Base-by-base conservation (phyloP, 1,140 invertebrate species). In the Tetramorium alpestre region DNA sequence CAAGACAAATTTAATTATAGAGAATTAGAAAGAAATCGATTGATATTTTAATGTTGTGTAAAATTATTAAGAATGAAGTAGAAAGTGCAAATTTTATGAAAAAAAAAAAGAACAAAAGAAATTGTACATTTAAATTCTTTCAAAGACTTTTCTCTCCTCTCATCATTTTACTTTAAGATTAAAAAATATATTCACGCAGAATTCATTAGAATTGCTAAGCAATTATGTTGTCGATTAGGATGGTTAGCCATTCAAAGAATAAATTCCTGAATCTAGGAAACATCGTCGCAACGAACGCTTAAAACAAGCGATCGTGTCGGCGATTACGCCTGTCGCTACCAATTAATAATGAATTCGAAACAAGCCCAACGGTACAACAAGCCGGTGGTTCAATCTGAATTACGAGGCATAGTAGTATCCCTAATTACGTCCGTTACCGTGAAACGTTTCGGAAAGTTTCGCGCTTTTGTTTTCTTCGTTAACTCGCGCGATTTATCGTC, bases 381-480 rank as follows among this genome's bases (percentile, higher is more conserved):
- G 38, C 78, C 33, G 25, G 7, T 4, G 49, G 49, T 60, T 82
- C 33, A 82, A 60, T 62, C n/a, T 13, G 25, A 73, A 60, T 84
- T 49, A 75, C 54, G 38, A 73, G 25, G 41, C 77, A 25, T 16
- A 60, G 4, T 25, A 62, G 4, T 25, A 62, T 41, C 13, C 28
- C 13, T 84, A 75, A 84, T 75, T 84, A 84, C n/a, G 41, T 67
- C 51, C 41, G 58, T 41, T 85, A 64, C 38, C 51, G 58, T 44
- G 47, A 60, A 60, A 69, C 13, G 51, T 60, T 60, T 16, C 54
- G 3, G 69, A 58, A 70, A 84, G 54, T 60, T 60, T 73, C 69
- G 69, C 69, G 80, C 56, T 75, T 73, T 84, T 84, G 80, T 82
- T 60, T 60, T 60, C 69, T 84, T 75, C 69, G n/a, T 82, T 82